These are phyloP conservation scores for Ommatoiulus sabulosus DNA, from an alignment of 2,888 invertebrate species.

Conservation along the genomic window DNA sequence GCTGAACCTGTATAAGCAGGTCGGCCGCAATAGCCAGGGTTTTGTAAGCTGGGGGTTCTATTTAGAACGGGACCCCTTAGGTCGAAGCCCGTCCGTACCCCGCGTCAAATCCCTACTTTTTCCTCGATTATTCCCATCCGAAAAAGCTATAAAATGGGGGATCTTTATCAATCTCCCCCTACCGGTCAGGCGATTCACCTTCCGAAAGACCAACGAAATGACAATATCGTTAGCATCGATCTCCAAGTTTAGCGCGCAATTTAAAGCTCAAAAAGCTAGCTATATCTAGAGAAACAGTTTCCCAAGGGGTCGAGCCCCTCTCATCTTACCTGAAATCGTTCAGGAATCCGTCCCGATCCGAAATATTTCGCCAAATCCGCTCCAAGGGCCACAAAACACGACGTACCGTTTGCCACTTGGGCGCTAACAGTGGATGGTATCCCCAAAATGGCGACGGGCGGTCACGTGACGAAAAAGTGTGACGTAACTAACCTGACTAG, in stretches of 20 bases:
- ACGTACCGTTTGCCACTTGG: slow-evolving; percentile 53
- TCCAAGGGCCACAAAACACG: slow-evolving; percentile 42
- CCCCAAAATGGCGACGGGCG: slow-evolving; percentile 72
- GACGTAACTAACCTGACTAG: slow-evolving; percentile 56
- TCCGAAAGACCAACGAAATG: slow-evolving; percentile 25
- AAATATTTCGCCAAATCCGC: slow-evolving; percentile 15
- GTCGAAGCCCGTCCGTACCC: background rate
- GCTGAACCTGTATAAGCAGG: slow-evolving; percentile 54
- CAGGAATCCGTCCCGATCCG: slow-evolving; percentile 10
- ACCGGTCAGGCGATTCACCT: slow-evolving; percentile 47
- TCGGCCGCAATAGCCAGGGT: slow-evolving; percentile 55
- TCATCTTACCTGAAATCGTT: slow-evolving; percentile 31
- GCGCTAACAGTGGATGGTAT: slow-evolving; percentile 53
- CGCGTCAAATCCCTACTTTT: background rate
- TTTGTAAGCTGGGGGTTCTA: slow-evolving; percentile 44
- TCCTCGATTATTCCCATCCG: background rate
- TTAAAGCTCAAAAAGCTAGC: slow-evolving; percentile 49
- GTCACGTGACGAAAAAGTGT: slow-evolving; percentile 70
- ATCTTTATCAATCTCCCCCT: slow-evolving; percentile 54
- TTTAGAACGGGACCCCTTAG: slow-evolving; percentile 4
- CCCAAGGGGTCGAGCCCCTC: too few species aligned
- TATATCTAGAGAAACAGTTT: background rate
- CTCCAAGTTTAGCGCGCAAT: slow-evolving; percentile 53
- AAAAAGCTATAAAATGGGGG: slow-evolving; percentile 37
- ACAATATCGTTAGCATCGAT: slow-evolving; percentile 55